phyloP scores from a whole-genome alignment of 2,888 invertebrate genomes.

The Ochropleura leucogaster region DNA sequence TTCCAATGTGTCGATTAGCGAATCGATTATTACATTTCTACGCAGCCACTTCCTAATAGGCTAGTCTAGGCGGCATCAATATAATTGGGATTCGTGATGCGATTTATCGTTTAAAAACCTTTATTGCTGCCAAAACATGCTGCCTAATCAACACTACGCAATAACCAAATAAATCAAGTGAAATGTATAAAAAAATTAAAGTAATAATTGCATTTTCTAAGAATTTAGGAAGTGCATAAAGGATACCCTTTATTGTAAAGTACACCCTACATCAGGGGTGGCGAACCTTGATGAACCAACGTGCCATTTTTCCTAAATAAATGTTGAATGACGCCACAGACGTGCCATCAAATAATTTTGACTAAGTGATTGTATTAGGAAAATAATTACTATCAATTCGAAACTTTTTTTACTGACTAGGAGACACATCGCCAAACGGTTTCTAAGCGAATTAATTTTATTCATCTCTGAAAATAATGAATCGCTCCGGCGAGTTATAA shows the following conservation, averaged over 20 bases:
- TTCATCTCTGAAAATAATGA: too few relatives aligned
- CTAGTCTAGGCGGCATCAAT: slow-evolving; percentile 16
- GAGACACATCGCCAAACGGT: too few relatives aligned
- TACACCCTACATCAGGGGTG: too few relatives aligned
- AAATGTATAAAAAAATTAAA: slow-evolving; percentile 23
- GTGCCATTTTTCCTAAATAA: too few relatives aligned
- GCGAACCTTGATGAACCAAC: too few relatives aligned
- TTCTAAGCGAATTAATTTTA: too few relatives aligned
- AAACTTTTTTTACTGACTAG: too few relatives aligned
- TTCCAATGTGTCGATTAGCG: slow-evolving; percentile 15
- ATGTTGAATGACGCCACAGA: too few relatives aligned
- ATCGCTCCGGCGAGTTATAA: too few relatives aligned
- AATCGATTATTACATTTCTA: slow-evolving; percentile 10
- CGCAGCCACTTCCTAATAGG: slow-evolving; percentile 11
- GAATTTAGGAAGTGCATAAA: slow-evolving; percentile 27
- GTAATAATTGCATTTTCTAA: slow-evolving; percentile 27
- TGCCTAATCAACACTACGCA: slow-evolving; percentile 37
- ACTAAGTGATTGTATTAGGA: too few relatives aligned
- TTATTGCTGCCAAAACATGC: slow-evolving; percentile 44
- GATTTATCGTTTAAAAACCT: slow-evolving; percentile 22
- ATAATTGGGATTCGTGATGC: slow-evolving; percentile 2
- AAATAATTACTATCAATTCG: too few relatives aligned
- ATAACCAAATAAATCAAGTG: slow-evolving; percentile 9
- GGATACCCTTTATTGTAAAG: slow-evolving; percentile 36
- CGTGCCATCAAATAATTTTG: too few relatives aligned